Base-by-base conservation (phyloP, 2,888 invertebrate species). In the Ichneumoninae sp. region DNA sequence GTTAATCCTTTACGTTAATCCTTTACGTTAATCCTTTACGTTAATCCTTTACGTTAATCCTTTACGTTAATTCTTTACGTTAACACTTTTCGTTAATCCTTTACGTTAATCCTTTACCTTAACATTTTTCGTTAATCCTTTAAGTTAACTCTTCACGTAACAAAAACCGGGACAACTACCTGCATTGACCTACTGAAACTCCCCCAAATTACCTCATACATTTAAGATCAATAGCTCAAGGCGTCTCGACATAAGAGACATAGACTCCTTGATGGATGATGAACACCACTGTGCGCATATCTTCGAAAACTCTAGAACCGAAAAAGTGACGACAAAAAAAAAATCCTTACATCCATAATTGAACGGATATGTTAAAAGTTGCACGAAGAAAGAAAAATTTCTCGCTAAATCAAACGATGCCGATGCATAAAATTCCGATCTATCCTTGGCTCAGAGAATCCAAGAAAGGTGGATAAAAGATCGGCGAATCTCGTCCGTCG, bases 401-500 rank as follows among this genome's bases (percentile, higher is more conserved):
- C 36, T 30, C 33, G 33, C 13, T 10, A 5, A 33, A 62, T 16
- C 30, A n/a, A 30, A 62, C 30, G 30, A 62, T 30, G 16, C 62
- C 30, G 62, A 62, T 62, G 62, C 62, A 16, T 16, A 47, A 47
- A 47, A 47, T 62, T 30, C 30, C 33, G 30, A 33, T 62, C 62
- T 16, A 30, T n/a, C 33, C 16, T 5, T 6, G 6, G 7, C 33
- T n/a, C 62, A 30, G 30, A 33, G 30, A 16, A 62, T 30, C 33
- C 57, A 57, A 74, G 77, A 82, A 78, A 84, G 75, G 75, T 60
- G 80, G 88, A 87, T 85, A 87, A 86, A 83, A 81, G 88, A 87
- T 87, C 89, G 85, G 87, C 88, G 88, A 90, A 90, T 90, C 87
- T 87, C 88, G 86, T 88, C 87, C 89, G 84, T 88, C 85, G 86